These are phyloP conservation scores for Perognathus longimembris DNA, from an alignment of 2,113 vertebrate species.

Conservation along the genomic window DNA sequence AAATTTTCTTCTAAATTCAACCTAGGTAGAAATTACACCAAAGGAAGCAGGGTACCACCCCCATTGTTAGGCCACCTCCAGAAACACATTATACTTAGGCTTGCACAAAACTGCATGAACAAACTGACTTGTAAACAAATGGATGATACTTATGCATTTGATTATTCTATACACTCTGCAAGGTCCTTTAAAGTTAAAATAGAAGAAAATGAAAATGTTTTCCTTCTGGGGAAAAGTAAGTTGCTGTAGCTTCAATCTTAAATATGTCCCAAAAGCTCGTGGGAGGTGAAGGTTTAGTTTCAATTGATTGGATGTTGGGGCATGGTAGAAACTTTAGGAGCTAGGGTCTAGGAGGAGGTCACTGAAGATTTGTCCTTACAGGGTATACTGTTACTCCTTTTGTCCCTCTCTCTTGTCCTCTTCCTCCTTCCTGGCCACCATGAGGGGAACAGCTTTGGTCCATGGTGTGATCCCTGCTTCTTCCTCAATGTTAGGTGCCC, in stretches of 20 bases:
- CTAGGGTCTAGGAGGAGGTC: neutral
- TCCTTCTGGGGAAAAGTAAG: conserved; percentile 36
- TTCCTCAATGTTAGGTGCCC: neutral
- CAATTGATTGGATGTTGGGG: neutral
- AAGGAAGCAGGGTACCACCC: neutral
- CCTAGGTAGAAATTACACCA: conserved; percentile 66
- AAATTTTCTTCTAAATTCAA: conserved; percentile 66
- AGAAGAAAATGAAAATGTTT: conserved; percentile 45
- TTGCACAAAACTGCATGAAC: conserved; percentile 13
- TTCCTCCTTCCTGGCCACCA: neutral
- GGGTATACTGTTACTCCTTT: neutral
- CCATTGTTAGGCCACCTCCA: conserved; percentile 67
- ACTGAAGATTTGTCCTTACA: neutral
- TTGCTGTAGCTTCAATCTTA: neutral
- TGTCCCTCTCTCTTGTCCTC: neutral
- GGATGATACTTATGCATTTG: neutral
- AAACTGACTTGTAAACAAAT: conserved; percentile 66
- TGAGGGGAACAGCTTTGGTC: too few relatives aligned
- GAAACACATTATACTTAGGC: neutral
- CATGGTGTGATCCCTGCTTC: neutral
- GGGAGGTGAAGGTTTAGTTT: neutral
- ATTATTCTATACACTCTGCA: conserved; percentile 24
- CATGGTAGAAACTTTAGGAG: neutral
- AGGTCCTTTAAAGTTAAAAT: conserved; percentile 63
- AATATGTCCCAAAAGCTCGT: neutral